These are phyloP conservation scores for Patella ulyssiponensis DNA, from an alignment of 2,888 invertebrate species.

Conservation along the genomic window DNA sequence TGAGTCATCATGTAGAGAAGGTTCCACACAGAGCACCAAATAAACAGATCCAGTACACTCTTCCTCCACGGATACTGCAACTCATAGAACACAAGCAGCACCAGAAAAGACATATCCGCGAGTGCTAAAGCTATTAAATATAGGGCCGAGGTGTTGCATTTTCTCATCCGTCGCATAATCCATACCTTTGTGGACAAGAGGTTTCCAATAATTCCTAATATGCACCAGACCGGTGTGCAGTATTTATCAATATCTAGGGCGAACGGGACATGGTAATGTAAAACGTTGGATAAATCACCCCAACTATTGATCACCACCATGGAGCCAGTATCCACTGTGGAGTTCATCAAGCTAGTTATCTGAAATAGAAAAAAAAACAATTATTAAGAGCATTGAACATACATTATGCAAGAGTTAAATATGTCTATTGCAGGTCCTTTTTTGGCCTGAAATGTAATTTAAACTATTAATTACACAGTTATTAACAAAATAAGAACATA, in stretches of 20 bases:
- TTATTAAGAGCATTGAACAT: too few relatives aligned
- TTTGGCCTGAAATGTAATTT: too few relatives aligned
- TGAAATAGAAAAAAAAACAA: too few relatives aligned
- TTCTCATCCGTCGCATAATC: conserved; percentile 61
- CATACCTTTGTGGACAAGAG: conserved; percentile 63
- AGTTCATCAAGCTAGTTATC: too few relatives aligned
- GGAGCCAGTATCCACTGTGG: too few relatives aligned
- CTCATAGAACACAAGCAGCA: conserved; percentile 63
- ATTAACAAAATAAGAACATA: too few relatives aligned
- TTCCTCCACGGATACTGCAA: conserved; percentile 65
- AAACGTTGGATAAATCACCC: conserved; percentile 39
- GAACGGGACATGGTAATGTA: conserved; percentile 45
- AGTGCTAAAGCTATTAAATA: conserved; percentile 67
- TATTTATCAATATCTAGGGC: conserved; percentile 58
- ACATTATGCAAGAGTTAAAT: too few relatives aligned
- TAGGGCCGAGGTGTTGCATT: conserved; percentile 65
- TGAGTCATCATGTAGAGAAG: conserved; percentile 63
- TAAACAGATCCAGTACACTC: conserved; percentile 49
- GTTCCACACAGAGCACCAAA: conserved; percentile 64
- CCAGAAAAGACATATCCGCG: conserved; percentile 61
- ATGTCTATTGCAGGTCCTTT: too few relatives aligned
- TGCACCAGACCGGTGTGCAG: conserved; percentile 65
- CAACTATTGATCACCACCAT: conserved; percentile 27
- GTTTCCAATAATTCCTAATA: conserved; percentile 67
- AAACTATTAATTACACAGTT: too few relatives aligned